A percentile compares a stretch with the other conserved stretches of the same genome.
Evolutionary conservation across 1,140 invertebrate species (phyloP).

Genomic region (Chlorops oryzae): DNA sequence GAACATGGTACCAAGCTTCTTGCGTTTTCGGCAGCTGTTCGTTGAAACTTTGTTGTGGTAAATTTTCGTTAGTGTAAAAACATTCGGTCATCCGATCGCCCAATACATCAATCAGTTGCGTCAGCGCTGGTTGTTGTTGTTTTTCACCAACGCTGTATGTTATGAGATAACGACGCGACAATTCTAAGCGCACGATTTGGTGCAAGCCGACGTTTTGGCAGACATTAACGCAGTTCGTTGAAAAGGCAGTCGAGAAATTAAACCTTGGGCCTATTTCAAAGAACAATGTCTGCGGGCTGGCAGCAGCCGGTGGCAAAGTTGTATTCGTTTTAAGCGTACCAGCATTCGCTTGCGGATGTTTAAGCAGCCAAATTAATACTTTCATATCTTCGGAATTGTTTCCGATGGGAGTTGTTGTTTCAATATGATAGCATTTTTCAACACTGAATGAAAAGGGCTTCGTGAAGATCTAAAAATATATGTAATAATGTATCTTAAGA

Average conservation of each 20-base stretch:
- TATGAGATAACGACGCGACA: slow-evolving; percentile 74
- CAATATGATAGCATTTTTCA: slow-evolving; percentile 76
- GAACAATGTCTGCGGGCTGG: slow-evolving; percentile 15
- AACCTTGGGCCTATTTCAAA: slow-evolving; percentile 76
- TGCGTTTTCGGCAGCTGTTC: slow-evolving; percentile 57
- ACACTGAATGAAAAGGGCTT: slow-evolving; percentile 54
- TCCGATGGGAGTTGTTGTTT: slow-evolving; percentile 51
- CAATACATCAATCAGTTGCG: slow-evolving; percentile 57
- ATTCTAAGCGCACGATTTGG: slow-evolving; percentile 72
- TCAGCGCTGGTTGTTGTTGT: slow-evolving; percentile 48
- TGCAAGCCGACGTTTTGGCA: slow-evolving; percentile 73
- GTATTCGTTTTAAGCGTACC: slow-evolving; percentile 51
- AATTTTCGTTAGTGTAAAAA: slow-evolving; percentile 60
- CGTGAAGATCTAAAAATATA: not conserved
- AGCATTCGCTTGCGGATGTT: slow-evolving; percentile 56
- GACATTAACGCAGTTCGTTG: slow-evolving; percentile 91
- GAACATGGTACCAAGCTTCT: slow-evolving; percentile 75
- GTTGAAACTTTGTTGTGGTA: slow-evolving; percentile 67
- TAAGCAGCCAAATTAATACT: slow-evolving; percentile 66
- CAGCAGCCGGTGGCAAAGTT: slow-evolving; percentile 23
- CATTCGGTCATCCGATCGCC: slow-evolving; percentile 78
- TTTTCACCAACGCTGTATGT: slow-evolving; percentile 48
- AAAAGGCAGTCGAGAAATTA: slow-evolving; percentile 91
- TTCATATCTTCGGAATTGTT: slow-evolving; percentile 53
- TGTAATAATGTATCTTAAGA: too few species aligned